Evolutionary conservation across 2,113 vertebrate species (phyloP), one percentile per base, ranked within the genome.

Genomic region (Chitala chitala): DNA sequence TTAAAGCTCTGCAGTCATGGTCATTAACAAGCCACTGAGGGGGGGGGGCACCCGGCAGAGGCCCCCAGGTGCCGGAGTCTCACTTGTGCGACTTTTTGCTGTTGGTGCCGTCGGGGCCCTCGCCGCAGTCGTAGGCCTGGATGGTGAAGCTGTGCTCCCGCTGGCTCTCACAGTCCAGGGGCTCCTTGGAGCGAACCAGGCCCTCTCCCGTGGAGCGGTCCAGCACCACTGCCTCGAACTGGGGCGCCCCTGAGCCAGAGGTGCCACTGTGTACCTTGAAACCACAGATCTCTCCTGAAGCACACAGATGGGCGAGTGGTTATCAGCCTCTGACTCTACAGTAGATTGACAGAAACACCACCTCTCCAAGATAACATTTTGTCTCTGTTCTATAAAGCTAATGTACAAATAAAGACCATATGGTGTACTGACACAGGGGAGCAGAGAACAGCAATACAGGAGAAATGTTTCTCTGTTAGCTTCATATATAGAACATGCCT

Each of bases 1-100:
- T 17, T 29, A 68, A 68, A 68, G 38, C 10, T 9, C 33, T 38
- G 17, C 22, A 26, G 42, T 17, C 26, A 46, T 38, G 42, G 40
- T 48, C 20, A 29, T n/a, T 46, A 20, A 72, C 40, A 20, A 42
- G 8, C n/a, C 26, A 26, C 44, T 3, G 36, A n/a, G 13, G 29
- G 10, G 26, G 17, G 8, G 8, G 26, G 46, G 44, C 24, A 20
- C 46, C 12, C 54, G 15, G 6, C 29, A 26, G 44, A 13, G 1
- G 5, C 24, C 66, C 68, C 44, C 26, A 31, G 48, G 26, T 9
- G 48, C 7, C 24, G 1, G 24, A 53, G 42, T 76, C 91, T 91
- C 58, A 99, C 97, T 99, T 99, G 92, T 98, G 97, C n/a, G 97
- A 99, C 80, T 98, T 98, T 87, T 98, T 99, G 90, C 93, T 96